Evolutionary conservation across 2,888 invertebrate genomes (phyloP).

Genomic region (Phoenoteleia sp.): DNA sequence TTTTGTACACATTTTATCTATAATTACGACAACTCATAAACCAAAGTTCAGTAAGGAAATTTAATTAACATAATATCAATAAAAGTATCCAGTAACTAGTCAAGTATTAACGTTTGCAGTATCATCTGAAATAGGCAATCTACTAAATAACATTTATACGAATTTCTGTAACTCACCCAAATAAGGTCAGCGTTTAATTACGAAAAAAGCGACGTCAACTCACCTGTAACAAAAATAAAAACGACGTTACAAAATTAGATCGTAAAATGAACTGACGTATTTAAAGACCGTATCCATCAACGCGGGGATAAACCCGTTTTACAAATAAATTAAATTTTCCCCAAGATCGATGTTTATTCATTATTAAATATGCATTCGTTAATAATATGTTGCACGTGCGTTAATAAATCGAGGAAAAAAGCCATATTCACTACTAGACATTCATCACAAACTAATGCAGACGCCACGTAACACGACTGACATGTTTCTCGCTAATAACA

Average conservation of each 20-base stretch:
- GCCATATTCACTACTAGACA: constrained; percentile 43
- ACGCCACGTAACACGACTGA: constrained; percentile 66
- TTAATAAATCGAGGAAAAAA: constrained; percentile 44
- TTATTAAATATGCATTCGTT: constrained; percentile 43
- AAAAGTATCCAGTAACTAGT: too few relatives aligned
- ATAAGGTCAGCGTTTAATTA: constrained; percentile 38
- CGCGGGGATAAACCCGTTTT: constrained; percentile 45
- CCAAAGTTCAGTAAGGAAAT: too few relatives aligned
- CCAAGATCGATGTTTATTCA: constrained; percentile 30
- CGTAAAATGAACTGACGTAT: constrained; percentile 18
- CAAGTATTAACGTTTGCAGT: too few relatives aligned
- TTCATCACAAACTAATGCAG: constrained; percentile 67
- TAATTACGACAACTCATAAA: too few relatives aligned
- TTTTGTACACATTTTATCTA: too few relatives aligned
- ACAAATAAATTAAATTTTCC: constrained; percentile 47
- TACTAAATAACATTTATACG: constrained; percentile 19
- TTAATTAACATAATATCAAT: too few relatives aligned
- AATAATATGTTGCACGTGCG: constrained; percentile 49
- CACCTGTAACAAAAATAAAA: constrained; percentile 47
- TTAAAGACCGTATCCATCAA: background rate
- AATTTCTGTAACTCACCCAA: constrained; percentile 26
- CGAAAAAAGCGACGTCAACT: constrained; percentile 31
- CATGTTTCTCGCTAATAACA: constrained; percentile 69
- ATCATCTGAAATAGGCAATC: constrained; percentile 4
- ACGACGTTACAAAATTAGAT: constrained; percentile 17